These are phyloP conservation scores for Furcifer pardalis DNA, from an alignment of 2,797 vertebrate genomes.

Conservation along the genomic window DNA sequence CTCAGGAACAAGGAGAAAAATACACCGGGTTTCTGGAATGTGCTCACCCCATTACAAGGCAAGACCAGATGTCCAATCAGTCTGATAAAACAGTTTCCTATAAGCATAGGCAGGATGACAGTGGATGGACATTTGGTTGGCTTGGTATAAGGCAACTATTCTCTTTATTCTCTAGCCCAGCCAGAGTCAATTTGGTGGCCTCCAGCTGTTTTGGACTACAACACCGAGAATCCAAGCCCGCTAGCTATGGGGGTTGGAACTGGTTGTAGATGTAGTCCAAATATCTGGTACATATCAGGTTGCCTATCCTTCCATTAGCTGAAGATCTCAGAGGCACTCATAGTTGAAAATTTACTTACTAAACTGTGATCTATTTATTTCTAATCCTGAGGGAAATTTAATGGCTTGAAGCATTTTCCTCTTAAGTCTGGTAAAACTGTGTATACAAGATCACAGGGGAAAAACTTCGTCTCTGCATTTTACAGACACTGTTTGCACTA, in stretches of 20 bases:
- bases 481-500: rapidly evolving
- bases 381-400: background rate
- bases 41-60: too few relatives aligned
- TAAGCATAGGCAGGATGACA: too few relatives aligned
- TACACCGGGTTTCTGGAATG: too few relatives aligned
- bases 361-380: background rate
- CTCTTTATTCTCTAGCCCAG: background rate
- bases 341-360: background rate
- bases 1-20: too few relatives aligned
- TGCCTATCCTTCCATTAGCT: background rate
- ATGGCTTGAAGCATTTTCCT: background rate
- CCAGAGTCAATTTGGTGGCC: too few relatives aligned
- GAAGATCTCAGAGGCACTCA: background rate
- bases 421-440: slow-evolving; percentile 7
- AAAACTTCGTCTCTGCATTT: background rate
- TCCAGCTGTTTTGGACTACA: background rate
- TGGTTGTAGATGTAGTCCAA: background rate
- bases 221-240: background rate
- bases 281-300: background rate
- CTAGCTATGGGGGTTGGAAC: background rate
- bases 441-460: background rate
- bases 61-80: too few relatives aligned
- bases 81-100: too few relatives aligned
- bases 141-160: background rate
- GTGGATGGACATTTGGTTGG: too few relatives aligned